Conservation (phyloP, 1,140 invertebrate species). For the Zaprionus capensis region DNA sequence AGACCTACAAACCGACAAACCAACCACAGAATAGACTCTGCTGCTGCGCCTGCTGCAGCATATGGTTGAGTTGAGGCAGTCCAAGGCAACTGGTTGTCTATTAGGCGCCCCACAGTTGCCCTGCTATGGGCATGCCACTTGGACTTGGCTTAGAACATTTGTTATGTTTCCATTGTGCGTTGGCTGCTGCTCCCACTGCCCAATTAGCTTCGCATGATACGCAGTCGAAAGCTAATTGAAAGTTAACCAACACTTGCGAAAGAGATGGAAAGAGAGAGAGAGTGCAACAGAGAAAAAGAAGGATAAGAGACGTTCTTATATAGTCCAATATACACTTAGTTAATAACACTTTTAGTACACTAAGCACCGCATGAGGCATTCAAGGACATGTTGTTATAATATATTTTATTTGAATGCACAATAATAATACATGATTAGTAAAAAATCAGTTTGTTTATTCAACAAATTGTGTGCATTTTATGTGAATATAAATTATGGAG, state of each 20-base stretch:
- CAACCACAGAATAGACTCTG: conserved; percentile 48
- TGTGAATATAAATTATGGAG: neutral
- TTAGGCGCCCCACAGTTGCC: neutral
- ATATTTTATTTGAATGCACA: neutral
- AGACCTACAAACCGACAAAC: conserved; percentile 45
- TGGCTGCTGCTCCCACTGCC: neutral
- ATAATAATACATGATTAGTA: neutral
- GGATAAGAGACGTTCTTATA: neutral
- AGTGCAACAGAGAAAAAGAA: neutral
- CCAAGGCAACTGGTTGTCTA: conserved; percentile 1
- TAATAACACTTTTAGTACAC: too few relatives aligned
- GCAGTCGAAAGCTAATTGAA: conserved; percentile 52
- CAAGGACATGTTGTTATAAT: neutral
- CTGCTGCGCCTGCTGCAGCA: conserved; percentile 43
- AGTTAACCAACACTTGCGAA: conserved; percentile 9
- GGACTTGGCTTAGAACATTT: conserved; percentile 14
- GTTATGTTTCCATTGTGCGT: neutral
- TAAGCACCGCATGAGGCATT: too few relatives aligned
- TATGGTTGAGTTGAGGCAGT: conserved; percentile 37
- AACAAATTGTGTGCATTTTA: neutral
- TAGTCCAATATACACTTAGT: neutral
- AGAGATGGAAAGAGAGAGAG: neutral
- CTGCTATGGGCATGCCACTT: neutral
- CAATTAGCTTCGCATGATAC: conserved; percentile 23
- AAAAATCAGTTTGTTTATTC: neutral